Conservation (phyloP, 92 coral and sea anemone species). For the Paramuricea clavata region DNA sequence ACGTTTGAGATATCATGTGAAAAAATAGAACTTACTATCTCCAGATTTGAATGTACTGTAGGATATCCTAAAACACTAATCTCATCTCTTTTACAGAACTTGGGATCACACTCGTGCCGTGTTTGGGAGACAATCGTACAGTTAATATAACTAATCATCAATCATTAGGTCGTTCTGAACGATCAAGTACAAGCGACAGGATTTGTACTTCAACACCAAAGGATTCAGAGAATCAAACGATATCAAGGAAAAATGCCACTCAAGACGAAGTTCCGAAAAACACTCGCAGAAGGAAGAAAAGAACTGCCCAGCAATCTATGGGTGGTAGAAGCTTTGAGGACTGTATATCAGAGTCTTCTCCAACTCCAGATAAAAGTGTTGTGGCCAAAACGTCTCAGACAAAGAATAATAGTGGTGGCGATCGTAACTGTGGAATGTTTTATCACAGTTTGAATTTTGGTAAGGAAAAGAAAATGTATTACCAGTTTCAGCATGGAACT, state of each 20-base stretch:
- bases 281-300: not conserved
- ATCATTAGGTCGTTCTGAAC: not conserved
- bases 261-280: not conserved
- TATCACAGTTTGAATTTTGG: slow-evolving; percentile 15
- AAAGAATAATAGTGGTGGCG: not conserved
- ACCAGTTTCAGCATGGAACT: no score
- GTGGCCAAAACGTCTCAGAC: not conserved
- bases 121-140: not conserved
- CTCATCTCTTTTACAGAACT: not conserved
- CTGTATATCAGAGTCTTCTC: not conserved
- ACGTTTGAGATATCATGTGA: no score
- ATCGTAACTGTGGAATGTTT: not conserved
- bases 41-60: not conserved
- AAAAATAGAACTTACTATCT: no score
- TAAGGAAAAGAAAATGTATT: not conserved
- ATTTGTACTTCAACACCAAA: not conserved
- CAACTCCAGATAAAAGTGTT: not conserved
- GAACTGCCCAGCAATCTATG: not conserved
- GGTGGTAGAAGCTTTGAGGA: not conserved
- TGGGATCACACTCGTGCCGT: not conserved
- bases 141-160: not conserved
- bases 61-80: no score
- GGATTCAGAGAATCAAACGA: not conserved
- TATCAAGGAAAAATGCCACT: not conserved
- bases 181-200: not conserved